Percentiles rank a stretch among this genome's conserved stretches.
phyloP scores from a whole-genome alignment of 2,797 vertebrate genomes.

The Parauchenoglanis ngamensis region DNA sequence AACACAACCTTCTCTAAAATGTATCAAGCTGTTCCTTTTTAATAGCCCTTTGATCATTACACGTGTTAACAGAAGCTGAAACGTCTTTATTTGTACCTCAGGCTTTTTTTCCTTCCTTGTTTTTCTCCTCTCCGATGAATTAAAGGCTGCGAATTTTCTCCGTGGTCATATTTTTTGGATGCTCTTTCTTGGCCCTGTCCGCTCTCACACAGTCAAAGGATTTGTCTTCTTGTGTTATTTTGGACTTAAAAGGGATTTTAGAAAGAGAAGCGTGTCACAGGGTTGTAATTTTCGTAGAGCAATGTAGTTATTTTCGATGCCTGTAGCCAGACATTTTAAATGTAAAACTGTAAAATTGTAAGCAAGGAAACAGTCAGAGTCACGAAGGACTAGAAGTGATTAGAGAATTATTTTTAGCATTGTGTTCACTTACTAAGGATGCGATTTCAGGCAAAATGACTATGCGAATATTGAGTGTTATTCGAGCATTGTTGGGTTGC shows the following conservation, averaged over 20 bases:
- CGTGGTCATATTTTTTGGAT: not conserved
- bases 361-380: slow-evolving; percentile 10
- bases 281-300: slow-evolving; percentile 39
- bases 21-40: not conserved
- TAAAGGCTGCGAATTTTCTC: not conserved
- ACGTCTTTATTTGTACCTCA: not conserved
- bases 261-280: not conserved
- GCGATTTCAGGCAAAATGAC: not conserved
- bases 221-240: slow-evolving; percentile 18
- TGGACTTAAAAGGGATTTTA: slow-evolving; percentile 11
- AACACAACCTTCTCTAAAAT: not conserved
- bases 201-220: not conserved
- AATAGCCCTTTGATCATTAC: not conserved
- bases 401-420: not conserved
- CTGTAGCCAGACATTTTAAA: slow-evolving; percentile 18
- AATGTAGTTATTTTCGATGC: slow-evolving; percentile 31
- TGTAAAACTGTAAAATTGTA: not conserved
- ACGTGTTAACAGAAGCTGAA: not conserved
- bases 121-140: not conserved
- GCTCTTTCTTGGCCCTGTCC: not conserved
- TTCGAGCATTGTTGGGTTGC: not conserved
- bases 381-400: not conserved
- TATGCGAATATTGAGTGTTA: not conserved
- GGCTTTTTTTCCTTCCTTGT: not conserved
- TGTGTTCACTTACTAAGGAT: too few species aligned